These are phyloP conservation scores for Crambe crambe DNA, from an alignment of 37 sponge, comb jelly and placozoan species.

Conservation along the genomic window DNA sequence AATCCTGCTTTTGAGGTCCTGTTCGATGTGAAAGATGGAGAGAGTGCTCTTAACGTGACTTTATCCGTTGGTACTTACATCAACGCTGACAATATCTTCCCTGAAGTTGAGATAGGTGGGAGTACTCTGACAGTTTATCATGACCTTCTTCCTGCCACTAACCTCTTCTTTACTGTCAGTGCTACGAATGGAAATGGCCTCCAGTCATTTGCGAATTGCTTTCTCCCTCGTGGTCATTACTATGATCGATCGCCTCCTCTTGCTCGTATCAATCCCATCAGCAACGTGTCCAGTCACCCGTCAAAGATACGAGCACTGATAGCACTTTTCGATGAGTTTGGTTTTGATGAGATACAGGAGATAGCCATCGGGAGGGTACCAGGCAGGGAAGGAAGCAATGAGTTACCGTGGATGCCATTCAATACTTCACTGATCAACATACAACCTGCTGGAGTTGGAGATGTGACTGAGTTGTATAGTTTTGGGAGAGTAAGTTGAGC, in stretches of 20 bases:
- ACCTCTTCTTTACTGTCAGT: conserved; percentile 25
- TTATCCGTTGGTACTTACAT: conserved; percentile 25
- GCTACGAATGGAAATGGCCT: conserved; percentile 46
- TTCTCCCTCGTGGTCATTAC: not conserved
- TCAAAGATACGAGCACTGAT: conserved; percentile 51
- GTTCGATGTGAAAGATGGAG: conserved; percentile 37
- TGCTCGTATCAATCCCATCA: conserved; percentile 61
- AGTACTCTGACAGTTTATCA: conserved; percentile 32
- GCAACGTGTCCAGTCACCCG: conserved; percentile 55
- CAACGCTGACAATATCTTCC: conserved; percentile 27
- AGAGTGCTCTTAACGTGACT: conserved; percentile 34
- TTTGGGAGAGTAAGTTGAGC: conserved; percentile 51
- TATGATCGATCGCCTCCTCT: conserved; percentile 74
- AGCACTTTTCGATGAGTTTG: conserved; percentile 65
- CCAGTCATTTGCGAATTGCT: conserved; percentile 28
- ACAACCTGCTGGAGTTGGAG: conserved; percentile 6
- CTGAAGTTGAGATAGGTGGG: conserved; percentile 26
- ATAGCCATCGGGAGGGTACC: conserved; percentile 68
- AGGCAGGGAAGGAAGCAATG: conserved; percentile 58
- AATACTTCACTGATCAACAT: conserved; percentile 8
- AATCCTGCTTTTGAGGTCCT: conserved; percentile 75
- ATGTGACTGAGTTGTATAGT: conserved; percentile 35
- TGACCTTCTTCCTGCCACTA: conserved; percentile 13
- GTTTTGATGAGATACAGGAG: conserved; percentile 37
- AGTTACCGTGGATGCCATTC: conserved; percentile 53